Base-by-base conservation (phyloP, 2,888 invertebrate genomes). In the Xestia c-nigrum region DNA sequence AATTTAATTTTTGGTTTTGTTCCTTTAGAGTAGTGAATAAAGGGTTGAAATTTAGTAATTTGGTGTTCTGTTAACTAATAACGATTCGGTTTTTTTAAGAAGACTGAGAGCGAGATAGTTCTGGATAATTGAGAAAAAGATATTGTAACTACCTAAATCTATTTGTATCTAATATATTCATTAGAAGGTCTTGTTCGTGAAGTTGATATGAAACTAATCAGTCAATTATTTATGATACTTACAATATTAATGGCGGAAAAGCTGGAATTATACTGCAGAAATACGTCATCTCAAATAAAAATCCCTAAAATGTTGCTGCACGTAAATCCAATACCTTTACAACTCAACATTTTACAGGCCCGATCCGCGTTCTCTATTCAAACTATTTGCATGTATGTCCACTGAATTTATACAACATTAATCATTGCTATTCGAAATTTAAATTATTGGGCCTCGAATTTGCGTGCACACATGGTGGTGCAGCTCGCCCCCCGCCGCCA, bases 381-480 rank as follows among this genome's bases (percentile, higher is more conserved):
- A 69, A 66, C 72, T 73, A 88, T 83, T 78, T 78, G 81, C 74
- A 73, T 74, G 74, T 78, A 70, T 67, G 78, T 61, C 80, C 72
- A 89, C 90, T 91, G 92, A 93, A 93, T 95, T 93, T 94, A 93
- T 94, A 92, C 92, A 91, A 91, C 93, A 94, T 95, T 95, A 94
- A 95, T 95, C 95, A 94, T 92, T 91, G 92, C 92, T 91, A 94
- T 95, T 94, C 92, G 93, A 95, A 96, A 96, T 96, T 96, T 96
- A 96, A 96, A 96, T 96, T 95, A 96, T 96, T 94, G 95, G 93
- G 92, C 94, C 92, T 91, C 87, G 94, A 95, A 95, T 94, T 95
- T 95, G 95, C 95, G 96, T 95, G 95, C 96, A 96, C 94, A 95
- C 95, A 95, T 92, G 95, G 91, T 91, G 92, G 92, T 95, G 95